Evolutionary conservation across 2,888 invertebrate genomes (phyloP).

Genomic region (Clostera curtula): DNA sequence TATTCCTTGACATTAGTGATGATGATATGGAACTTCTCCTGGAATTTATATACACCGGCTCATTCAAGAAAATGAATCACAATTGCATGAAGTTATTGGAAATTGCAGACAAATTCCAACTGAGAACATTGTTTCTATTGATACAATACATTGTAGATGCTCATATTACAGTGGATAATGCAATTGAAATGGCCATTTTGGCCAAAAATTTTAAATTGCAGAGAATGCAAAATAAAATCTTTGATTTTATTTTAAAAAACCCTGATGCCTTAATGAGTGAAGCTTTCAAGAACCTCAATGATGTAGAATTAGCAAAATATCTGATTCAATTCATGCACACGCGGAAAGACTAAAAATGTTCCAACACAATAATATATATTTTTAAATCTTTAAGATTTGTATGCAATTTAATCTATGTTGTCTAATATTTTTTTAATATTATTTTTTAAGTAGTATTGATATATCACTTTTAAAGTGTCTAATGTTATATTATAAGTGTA

Average conservation of each 20-base stretch:
- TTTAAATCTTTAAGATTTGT: too few relatives aligned
- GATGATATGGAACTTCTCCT: conserved; percentile 45
- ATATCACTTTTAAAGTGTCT: too few relatives aligned
- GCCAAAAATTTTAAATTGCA: conserved; percentile 45
- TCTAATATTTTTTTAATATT: too few relatives aligned
- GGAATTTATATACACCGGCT: conserved; percentile 51
- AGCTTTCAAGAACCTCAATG: conserved; percentile 45
- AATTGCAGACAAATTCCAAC: conserved; percentile 40
- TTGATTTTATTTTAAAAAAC: conserved; percentile 43
- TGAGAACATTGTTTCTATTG: conserved; percentile 35
- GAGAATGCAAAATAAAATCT: conserved; percentile 34
- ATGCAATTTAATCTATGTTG: too few relatives aligned
- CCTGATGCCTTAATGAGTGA: conserved; percentile 42
- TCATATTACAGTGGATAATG: conserved; percentile 45
- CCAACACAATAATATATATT: too few relatives aligned
- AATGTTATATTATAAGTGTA: too few relatives aligned
- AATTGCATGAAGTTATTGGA: conserved; percentile 39
- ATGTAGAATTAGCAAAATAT: conserved; percentile 48
- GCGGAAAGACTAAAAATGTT: conserved; percentile 11
- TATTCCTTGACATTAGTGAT: conserved; percentile 39
- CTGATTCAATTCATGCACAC: conserved; percentile 29
- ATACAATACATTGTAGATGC: conserved; percentile 33
- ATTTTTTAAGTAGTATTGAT: too few relatives aligned
- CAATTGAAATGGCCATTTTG: conserved; percentile 42
- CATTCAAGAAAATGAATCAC: conserved; percentile 37